A percentile compares a stretch with the other conserved stretches of the same genome.
Conservation (phyloP, 1,140 invertebrate species). For the Charaxes varanes region DNA sequence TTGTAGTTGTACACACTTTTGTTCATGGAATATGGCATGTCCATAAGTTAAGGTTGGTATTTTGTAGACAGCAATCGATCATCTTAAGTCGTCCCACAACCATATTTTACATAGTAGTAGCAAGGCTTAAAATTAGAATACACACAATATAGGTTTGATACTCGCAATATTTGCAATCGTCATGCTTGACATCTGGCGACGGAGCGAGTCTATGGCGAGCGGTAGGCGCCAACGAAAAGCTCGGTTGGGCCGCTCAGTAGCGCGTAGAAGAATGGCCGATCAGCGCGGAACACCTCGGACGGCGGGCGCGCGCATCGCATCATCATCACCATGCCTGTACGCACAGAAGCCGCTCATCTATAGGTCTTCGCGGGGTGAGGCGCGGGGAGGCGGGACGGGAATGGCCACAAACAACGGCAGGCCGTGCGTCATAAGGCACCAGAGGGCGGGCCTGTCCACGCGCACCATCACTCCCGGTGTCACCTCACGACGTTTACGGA, state of each 20-base stretch:
- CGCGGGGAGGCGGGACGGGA: slow-evolving; percentile 10
- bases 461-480: slow-evolving; percentile 19
- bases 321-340: slow-evolving; percentile 57
- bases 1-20: too few species aligned
- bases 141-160: too few species aligned
- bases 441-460: slow-evolving; percentile 44
- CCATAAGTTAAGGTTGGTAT: too few species aligned
- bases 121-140: too few species aligned
- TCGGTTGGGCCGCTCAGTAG: slow-evolving; percentile 25
- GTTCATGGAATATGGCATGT: too few species aligned
- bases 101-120: too few species aligned
- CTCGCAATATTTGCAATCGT: too few species aligned
- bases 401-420: slow-evolving; percentile 16
- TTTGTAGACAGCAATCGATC: too few species aligned
- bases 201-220: slow-evolving; percentile 5
- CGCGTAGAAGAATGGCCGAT: slow-evolving; percentile 49
- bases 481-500: slow-evolving; percentile 33
- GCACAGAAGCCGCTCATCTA: slow-evolving; percentile 25
- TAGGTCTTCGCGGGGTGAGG: slow-evolving; percentile 27
- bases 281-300: slow-evolving; percentile 33
- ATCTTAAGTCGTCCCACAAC: too few species aligned
- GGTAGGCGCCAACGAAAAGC: slow-evolving; percentile 37
- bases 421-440: slow-evolving; percentile 26
- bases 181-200: too few species aligned
- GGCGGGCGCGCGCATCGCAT: slow-evolving; percentile 39